Evolutionary conservation across 1,140 invertebrate genomes (phyloP), one percentile per base, ranked within the genome.

Genomic region (Zaprionus tsacasi): DNA sequence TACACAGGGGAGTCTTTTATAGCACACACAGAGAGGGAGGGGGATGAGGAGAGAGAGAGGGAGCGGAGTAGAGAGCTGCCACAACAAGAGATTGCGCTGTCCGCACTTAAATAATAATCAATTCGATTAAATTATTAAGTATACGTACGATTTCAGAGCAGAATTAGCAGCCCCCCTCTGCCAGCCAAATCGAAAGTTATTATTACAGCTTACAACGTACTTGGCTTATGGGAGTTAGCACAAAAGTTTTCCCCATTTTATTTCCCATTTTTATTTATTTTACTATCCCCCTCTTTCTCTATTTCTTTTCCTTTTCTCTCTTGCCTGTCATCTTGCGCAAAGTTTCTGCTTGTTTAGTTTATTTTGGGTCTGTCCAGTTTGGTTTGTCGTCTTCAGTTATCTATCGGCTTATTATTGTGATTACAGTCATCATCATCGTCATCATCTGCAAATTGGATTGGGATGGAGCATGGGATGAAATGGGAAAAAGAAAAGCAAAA

Each of bases 101-200:
- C 81, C 71, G 78, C 81, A 85, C 85, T 89, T 89, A 89, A 89
- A 89, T 89, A 89, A 89, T 89, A 89, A 89, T 89, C 86, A 89
- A 89, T 89, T 89, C 68, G 68, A 88, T 88, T 88, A 81, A 88
- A 88, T 88, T 88, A 88, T 89, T 89, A 71, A 83, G 74, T 78
- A 82, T 73, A 78, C 65, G 69, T 67, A 54, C 27, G 45, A 50
- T 21, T 21, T 10, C 6, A 6, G 10, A 8, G 13, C 27, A 15
- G 15, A 43, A 75, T 81, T 89, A 89, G 6, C n/a, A n/a, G 13
- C n/a, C 1, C 13, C 13, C 21, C 21, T 21, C 21, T 21, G 2
- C 38, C 35, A 0, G 11, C 35, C 27, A 25, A 48, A 33, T 63
- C 38, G 52, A 27, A 63, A 81, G 78, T 86, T 85, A 81, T 85